Percentiles rank a stretch among this genome's conserved stretches.
Conservation (phyloP, 2,113 vertebrate genomes). For the Oncorhynchus nerka region DNA sequence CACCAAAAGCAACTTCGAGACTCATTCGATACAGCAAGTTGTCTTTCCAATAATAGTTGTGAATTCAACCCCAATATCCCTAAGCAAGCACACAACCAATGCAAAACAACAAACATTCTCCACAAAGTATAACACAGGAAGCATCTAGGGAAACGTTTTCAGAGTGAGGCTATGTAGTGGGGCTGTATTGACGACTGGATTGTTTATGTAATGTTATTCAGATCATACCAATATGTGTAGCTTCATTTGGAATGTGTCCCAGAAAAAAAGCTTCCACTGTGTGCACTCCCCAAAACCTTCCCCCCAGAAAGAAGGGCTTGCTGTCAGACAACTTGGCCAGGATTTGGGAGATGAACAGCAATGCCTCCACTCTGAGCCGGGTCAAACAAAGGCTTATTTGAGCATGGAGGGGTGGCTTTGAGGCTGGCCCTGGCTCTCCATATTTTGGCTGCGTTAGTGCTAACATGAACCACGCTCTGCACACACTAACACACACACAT, state of each 20-base stretch:
- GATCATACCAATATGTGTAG: background rate
- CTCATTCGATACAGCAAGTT: slow-evolving; percentile 32
- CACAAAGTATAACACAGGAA: background rate
- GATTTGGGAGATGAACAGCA: slow-evolving; percentile 27
- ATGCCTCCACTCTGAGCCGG: slow-evolving; percentile 14
- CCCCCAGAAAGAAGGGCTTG: background rate
- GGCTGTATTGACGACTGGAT: background rate
- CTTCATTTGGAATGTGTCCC: background rate
- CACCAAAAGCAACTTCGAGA: slow-evolving; percentile 41
- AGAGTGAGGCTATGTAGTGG: too few relatives aligned
- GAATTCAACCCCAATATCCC: slow-evolving; percentile 16
- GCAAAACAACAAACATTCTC: background rate
- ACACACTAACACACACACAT: background rate
- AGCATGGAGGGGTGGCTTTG: slow-evolving; percentile 13
- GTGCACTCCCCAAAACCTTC: background rate
- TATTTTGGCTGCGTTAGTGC: background rate
- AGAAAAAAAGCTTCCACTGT: background rate
- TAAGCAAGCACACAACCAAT: background rate
- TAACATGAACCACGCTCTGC: background rate
- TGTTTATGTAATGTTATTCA: background rate
- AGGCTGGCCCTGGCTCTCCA: too few relatives aligned
- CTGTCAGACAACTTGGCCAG: background rate
- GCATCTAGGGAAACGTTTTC: background rate
- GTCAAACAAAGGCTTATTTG: slow-evolving; percentile 55
- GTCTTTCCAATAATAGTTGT: slow-evolving; percentile 23